phyloP scores from a whole-genome alignment of 2,888 invertebrate genomes.

The Helicoverpa assulta region DNA sequence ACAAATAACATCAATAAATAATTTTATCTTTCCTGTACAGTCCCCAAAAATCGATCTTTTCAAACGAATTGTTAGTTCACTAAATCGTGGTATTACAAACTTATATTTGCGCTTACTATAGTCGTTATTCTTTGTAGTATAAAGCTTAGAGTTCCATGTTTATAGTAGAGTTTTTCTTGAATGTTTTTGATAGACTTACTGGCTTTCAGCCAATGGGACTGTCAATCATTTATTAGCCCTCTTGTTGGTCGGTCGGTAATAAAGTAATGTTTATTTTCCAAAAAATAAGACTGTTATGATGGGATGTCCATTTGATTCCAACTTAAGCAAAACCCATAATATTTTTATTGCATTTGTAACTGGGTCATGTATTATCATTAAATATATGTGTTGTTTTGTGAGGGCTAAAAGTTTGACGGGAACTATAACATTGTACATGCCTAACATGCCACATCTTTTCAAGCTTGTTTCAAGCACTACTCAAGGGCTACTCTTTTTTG shows the following conservation, averaged over 20 bases:
- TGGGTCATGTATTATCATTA: too few relatives aligned
- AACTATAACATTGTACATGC: background rate
- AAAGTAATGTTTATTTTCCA: conserved; percentile 42
- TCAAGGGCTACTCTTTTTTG: too few relatives aligned
- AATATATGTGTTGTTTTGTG: too few relatives aligned
- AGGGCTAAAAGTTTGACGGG: too few relatives aligned
- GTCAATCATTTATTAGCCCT: conserved; percentile 63
- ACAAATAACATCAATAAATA: conserved; percentile 2
- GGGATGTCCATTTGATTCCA: conserved; percentile 1
- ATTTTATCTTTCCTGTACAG: background rate
- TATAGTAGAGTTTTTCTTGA: background rate
- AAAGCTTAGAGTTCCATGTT: conserved; percentile 37
- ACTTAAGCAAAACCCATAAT: background rate
- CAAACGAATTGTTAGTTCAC: conserved; percentile 38
- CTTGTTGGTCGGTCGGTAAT: conserved; percentile 30
- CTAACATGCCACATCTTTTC: background rate
- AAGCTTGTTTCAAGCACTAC: too few relatives aligned
- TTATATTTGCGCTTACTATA: conserved; percentile 6
- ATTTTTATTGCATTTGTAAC: background rate
- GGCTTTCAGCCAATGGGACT: conserved; percentile 57
- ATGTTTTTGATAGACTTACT: conserved; percentile 50
- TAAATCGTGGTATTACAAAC: conserved; percentile 26
- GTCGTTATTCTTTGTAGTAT: conserved; percentile 26
- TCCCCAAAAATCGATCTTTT: background rate
- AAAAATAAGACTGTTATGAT: conserved; percentile 24